A percentile compares a stretch with the other conserved stretches of the same genome.
phyloP scores from a whole-genome alignment of 2,113 vertebrate genomes.

The Phaethon lepturus region DNA sequence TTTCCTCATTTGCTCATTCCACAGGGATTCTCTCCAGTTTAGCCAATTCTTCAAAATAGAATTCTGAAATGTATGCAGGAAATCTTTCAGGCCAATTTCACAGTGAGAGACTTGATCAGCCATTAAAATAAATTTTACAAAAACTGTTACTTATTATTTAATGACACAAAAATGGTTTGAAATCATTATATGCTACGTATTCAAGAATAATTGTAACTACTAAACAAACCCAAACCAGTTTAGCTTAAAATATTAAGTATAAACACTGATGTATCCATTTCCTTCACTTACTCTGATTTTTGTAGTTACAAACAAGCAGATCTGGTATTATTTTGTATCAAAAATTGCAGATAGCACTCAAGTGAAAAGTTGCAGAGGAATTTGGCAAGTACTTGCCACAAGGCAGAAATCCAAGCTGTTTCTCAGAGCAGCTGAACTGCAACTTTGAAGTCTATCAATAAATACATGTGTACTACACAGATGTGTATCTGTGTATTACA shows the following conservation, averaged over 20 bases:
- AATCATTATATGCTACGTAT: neutral
- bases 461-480: neutral
- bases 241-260: neutral
- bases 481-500: fast-evolving
- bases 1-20: neutral
- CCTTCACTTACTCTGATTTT: neutral
- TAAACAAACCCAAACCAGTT: neutral
- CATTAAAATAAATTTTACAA: neutral
- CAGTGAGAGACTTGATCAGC: neutral
- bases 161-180: neutral
- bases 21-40: neutral
- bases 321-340: neutral
- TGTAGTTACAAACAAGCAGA: neutral
- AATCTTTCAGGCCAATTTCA: neutral
- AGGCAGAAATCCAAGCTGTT: neutral
- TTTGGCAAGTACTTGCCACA: neutral
- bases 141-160: neutral
- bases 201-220: neutral
- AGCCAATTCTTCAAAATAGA: neutral
- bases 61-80: neutral
- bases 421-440: neutral
- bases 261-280: neutral
- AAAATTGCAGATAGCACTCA: neutral
- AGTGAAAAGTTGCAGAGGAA: neutral
- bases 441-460: neutral